phyloP scores from a whole-genome alignment of 2,113 vertebrate genomes.

The Rhagologus leucostigma region DNA sequence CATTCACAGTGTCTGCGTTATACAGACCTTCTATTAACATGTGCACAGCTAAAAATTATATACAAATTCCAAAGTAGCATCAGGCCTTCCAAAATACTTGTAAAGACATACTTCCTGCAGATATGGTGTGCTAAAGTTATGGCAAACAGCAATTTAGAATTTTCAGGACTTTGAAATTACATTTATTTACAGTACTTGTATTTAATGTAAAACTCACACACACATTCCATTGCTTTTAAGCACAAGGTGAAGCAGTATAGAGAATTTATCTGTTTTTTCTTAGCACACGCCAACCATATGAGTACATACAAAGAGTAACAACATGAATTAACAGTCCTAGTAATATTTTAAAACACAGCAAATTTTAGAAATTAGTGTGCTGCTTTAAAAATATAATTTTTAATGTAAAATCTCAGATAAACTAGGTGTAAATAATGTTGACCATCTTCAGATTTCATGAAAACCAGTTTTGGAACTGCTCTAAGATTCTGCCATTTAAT shows the following conservation, averaged over 20 bases:
- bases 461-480: neutral
- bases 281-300: neutral
- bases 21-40: neutral
- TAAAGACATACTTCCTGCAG: neutral
- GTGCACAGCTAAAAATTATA: neutral
- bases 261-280: neutral
- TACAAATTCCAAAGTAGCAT: neutral
- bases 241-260: neutral
- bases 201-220: neutral
- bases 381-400: neutral
- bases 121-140: neutral
- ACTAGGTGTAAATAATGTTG: neutral
- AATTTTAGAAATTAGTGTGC: neutral
- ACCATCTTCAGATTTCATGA: neutral
- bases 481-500: neutral
- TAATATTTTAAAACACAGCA: neutral
- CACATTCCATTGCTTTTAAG: neutral
- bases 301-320: neutral
- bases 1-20: slow-evolving; percentile 17
- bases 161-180: neutral
- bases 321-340: neutral
- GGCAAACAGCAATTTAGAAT: neutral
- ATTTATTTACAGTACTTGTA: neutral
- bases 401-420: neutral
- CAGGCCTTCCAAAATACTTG: neutral